Evolutionary conservation across 2,888 invertebrate genomes (phyloP), one percentile per base, ranked within the genome.

Genomic region (Galerucella calmariensis): DNA sequence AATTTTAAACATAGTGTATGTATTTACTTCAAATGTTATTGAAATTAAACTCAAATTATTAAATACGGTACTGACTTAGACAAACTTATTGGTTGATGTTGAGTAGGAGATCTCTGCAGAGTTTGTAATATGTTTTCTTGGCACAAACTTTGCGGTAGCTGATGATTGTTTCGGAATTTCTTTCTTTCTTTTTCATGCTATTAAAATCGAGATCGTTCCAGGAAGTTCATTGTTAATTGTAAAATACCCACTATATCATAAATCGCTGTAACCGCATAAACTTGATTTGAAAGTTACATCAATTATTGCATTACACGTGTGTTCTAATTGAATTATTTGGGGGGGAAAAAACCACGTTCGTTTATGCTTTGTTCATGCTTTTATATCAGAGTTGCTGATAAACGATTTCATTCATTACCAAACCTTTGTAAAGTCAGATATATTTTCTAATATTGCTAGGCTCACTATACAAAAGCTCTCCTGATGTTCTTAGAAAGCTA

Each of bases 111-210:
- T 72, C 51, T 72, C 67, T 65, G 71, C 72, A 69, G 74, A 75
- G 75, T 75, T 72, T 78, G 78, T 78, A 76, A 72, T 74, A 59
- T 74, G 68, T 74, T 73, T 69, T 73, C 67, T 72, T 78, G 65
- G 78, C 70, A 78, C 72, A 75, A 70, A 75, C 76, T 78, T 71
- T 76, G 76, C 61, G 70, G 63, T 68, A 59, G 27, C 35, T 16
- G 51, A 24, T 66, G 66, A 24, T 51, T 66, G 48, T 48, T 48
- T 24, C 48, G 65, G 41, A 24, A 44, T 65, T 65, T 65, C 46
- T 68, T 51, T 65, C 46, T 68, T 51, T 24, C 53, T 35, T 41
- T 41, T 41, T 41, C 35, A 41, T 41, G 35, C 35, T 9, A 41
- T 41, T 9, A 41, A 41, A 41, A 27, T 56, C 24, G 59, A 58